Percentiles rank a stretch among this genome's conserved stretches.
These are phyloP conservation scores for Cotesia vestalis DNA, from an alignment of 1,140 invertebrate genomes.

Conservation along the genomic window DNA sequence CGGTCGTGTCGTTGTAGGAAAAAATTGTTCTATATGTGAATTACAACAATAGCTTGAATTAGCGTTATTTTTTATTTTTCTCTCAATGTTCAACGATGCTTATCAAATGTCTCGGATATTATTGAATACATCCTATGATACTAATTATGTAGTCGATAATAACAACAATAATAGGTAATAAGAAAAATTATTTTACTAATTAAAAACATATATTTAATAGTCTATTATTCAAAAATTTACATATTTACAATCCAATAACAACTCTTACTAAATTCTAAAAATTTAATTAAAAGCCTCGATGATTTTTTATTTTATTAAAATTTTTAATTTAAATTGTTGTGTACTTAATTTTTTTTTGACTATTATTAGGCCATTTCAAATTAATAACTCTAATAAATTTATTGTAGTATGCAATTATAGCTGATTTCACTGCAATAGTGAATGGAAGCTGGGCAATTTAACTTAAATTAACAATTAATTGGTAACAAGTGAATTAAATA, in stretches of 20 bases:
- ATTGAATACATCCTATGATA: not conserved
- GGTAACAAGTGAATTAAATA: no score
- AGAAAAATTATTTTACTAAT: constrained; percentile 12
- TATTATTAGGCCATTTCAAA: constrained; percentile 8
- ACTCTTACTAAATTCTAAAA: constrained; percentile 16
- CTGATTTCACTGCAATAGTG: not conserved
- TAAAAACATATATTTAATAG: constrained; percentile 34
- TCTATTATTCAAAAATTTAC: constrained; percentile 21
- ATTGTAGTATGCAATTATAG: not conserved
- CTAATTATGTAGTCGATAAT: no score
- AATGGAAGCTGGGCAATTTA: not conserved
- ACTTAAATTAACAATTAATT: no score
- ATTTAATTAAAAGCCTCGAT: constrained; percentile 11
- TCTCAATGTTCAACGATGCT: not conserved
- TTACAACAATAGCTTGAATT: not conserved
- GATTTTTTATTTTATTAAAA: not conserved
- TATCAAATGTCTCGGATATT: not conserved
- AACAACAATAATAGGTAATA: not conserved
- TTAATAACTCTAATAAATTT: not conserved
- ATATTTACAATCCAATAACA: constrained; percentile 37
- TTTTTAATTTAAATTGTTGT: constrained; percentile 7
- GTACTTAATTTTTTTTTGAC: constrained; percentile 13
- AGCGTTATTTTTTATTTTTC: constrained; percentile 4
- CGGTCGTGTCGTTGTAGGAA: not conserved
- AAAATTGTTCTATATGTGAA: constrained; percentile 10